Base-by-base conservation (phyloP, 2,113 vertebrate species). In the Crotophaga sulcirostris region DNA sequence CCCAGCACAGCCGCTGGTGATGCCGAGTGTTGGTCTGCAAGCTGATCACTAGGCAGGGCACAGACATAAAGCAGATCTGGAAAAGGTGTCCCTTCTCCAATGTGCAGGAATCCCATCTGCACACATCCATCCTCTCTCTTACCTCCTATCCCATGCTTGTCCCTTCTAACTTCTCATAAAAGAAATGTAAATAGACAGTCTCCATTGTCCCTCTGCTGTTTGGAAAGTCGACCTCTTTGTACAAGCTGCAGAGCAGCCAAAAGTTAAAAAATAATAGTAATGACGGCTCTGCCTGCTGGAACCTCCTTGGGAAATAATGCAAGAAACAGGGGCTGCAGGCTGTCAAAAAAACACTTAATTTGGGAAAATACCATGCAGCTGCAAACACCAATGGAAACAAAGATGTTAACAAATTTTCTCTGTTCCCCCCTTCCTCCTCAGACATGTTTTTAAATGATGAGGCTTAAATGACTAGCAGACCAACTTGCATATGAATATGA, bases 401-500 rank as follows among this genome's bases (percentile, higher is more conserved):
- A 69, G 25, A 47, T 25, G 26, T 68, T 77, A 91, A 83, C 42
- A 36, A 60, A 84, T 10, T 55, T 88, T 80, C 68, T 84, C 58
- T 18, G 28, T 47, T 62, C 20, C 23, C 63, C 60, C 58, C 31
- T 58, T 60, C n/a, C 33, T 67, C 16, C 36, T 93, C 49, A 81
- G 73, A 13, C 40, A 18, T 18, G 4, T 34, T 89, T 88, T 60
- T 62, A 66, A 90, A 87, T 34, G 18, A 63, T 78, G 69, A 90
- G 44, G 40, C 14, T 89, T 60, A 93, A 86, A 81, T 60, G 47
- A 87, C 73, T 92, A 86, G 49, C 40, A 94, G 69, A 72, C 49
- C 40, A 77, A 84, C 26, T 75, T 72, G 95, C 96, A 76, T 91
- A 97, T 95, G 96, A 88, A 92, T 95, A 95, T 95, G 89, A 93